phyloP scores from a whole-genome alignment of 2,888 invertebrate genomes.

The Creontiades dilutus region DNA sequence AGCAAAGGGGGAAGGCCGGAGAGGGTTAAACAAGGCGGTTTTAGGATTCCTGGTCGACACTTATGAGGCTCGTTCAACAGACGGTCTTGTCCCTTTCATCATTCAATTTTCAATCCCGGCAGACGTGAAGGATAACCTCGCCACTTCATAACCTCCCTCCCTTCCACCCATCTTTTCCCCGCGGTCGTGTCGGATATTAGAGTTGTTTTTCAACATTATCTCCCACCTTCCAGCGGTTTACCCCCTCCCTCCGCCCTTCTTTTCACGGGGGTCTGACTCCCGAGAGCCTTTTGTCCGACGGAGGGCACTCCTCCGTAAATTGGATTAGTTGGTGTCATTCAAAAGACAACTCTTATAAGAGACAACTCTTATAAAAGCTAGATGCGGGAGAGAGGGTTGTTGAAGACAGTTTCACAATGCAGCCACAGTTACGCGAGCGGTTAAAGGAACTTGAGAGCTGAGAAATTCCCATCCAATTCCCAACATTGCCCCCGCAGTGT shows the following conservation, averaged over 20 bases:
- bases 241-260: background rate
- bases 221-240: background rate
- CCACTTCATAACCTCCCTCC: constrained; percentile 45
- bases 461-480: constrained; percentile 40
- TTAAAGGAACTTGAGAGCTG: constrained; percentile 35
- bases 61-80: constrained; percentile 1
- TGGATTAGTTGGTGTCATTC: constrained; percentile 62
- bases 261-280: background rate
- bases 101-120: constrained; percentile 55
- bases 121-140: background rate
- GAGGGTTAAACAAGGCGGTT: background rate
- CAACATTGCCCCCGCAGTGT: constrained; percentile 3
- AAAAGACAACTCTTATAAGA: constrained; percentile 51
- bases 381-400: constrained; percentile 27
- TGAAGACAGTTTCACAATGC: constrained; percentile 61
- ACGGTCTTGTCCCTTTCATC: constrained; percentile 43
- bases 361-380: constrained; percentile 56
- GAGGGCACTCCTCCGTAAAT: constrained; percentile 12
- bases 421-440: constrained; percentile 27
- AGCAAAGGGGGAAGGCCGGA: background rate
- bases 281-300: background rate
- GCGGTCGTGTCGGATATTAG: constrained; percentile 38
- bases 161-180: background rate
- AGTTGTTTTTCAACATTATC: constrained; percentile 58
- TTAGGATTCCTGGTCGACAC: constrained; percentile 41